Base-by-base conservation (phyloP, 2,888 invertebrate species). In the Sarcophaga variegata region DNA sequence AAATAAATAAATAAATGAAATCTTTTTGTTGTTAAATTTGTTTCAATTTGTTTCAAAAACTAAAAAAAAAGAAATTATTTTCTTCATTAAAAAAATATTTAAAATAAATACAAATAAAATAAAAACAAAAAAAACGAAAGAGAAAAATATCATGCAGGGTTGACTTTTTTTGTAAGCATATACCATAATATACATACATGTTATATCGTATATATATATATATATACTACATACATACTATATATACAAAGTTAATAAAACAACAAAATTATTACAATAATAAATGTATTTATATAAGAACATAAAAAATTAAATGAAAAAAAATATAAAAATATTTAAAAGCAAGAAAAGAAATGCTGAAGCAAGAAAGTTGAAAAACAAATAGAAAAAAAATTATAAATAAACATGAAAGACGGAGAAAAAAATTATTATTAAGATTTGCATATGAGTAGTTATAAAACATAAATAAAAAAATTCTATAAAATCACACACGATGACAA, bases 91-190 rank as follows among this genome's bases (percentile, higher is more conserved):
- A 22, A 49, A 22, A 47, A 4, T 49, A 22, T 22, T 49, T 69
- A 3, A 49, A 67, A 11, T 67, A 27, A 22, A 62, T 62, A 67
- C 47, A 12, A 17, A 25, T 74, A 27, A 54, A 62, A 79, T 37
- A 81, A 12, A 47, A 25, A 2, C 1, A 59, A 81, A 27, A 22
- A 67, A 72, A 37, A 22, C 66, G 45, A 54, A 27, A 75, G 69
- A 63, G 88, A 80, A 76, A 63, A 87, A 74, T 37, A 74, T 54
- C 64, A 87, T 84, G 86, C 83, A 87, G 84, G 86, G 84, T 87
- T 87, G 20, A 78, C 8, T 37, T 78, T 66, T 77, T 74, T 47
- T 72, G 60, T 78, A 78, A 83, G 54, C 27, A 72, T 78, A 83
- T 67, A 78, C 67, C 72, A 70, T 37, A 76, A 12, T 60, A 77